A percentile compares a stretch with the other conserved stretches of the same genome.
These are phyloP conservation scores for Acanthaster planci DNA, from an alignment of 35 echinoderm and acorn worm species.

Conservation along the genomic window DNA sequence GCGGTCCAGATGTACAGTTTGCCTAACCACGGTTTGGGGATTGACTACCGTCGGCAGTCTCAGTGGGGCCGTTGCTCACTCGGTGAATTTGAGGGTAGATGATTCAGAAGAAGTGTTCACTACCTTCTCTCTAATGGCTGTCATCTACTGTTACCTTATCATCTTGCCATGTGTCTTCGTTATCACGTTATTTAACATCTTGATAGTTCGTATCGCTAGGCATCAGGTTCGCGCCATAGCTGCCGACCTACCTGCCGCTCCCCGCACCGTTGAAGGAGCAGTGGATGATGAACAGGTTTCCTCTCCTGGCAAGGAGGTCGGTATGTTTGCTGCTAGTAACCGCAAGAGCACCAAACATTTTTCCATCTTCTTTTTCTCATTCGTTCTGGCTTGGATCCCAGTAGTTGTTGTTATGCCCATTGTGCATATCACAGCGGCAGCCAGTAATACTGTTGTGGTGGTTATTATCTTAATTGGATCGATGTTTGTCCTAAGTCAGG, in stretches of 20 bases:
- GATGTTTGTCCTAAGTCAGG: background rate
- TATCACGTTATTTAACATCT: background rate
- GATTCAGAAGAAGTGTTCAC: background rate
- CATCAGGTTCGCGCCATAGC: background rate
- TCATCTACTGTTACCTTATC: background rate
- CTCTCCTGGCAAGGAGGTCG: background rate
- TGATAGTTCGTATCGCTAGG: background rate
- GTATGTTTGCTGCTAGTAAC: background rate
- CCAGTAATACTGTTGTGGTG: background rate
- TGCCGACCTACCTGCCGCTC: background rate
- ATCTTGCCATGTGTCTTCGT: background rate
- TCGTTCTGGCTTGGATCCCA: background rate
- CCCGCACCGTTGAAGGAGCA: background rate
- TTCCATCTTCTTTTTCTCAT: background rate
- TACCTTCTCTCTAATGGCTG: background rate
- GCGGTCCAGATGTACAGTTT: background rate
- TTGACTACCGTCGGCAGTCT: background rate
- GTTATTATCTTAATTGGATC: background rate
- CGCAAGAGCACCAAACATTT: background rate
- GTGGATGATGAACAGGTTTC: background rate
- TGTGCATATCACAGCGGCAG: background rate
- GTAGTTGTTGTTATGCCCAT: background rate
- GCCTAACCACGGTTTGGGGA: background rate
- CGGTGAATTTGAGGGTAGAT: background rate
- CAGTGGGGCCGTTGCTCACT: background rate